Evolutionary conservation across 2,888 invertebrate species (phyloP), one percentile per base, ranked within the genome.

Genomic region (Endotricha flammealis): DNA sequence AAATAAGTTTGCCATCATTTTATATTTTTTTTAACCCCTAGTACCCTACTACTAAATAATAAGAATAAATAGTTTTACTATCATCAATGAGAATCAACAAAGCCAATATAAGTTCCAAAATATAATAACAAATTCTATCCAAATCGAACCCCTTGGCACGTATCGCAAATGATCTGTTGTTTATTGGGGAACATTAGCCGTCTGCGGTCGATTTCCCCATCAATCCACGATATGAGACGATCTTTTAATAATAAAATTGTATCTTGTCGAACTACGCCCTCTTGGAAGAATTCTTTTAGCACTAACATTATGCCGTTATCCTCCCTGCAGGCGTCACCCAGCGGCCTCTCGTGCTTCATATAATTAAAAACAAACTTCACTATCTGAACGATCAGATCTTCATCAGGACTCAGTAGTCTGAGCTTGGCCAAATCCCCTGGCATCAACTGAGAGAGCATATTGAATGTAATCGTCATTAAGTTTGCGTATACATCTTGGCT

Each of bases 361-460:
- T 79, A 86, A 34, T 81, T 73, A 25, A 82, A 83, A 1, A 86
- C 77, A 36, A 82, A 86, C 9, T 74, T 64, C 0, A 87, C 82
- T 1, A 83, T 60, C 57, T 82, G 80, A 0, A 72, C 67, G 6
- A 86, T 69, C 23, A 85, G 53, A 44, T 87, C 86, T 44, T 80
- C 71, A 8, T 86, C 82, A 0, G 82, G 80, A 31, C 71, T 81
- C 12, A 87, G 44, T 0, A 83, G 46, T 9, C 66, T 62, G 0
- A 87, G 44, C 22, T 60, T 64, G 0, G 79, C 74, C 4, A 85
- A 75, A 3, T 85, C 81, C 11, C 59, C 65, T 0, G 83, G 83
- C 0, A 85, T 9, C 1, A 86, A 37, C 34, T 66, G 63, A 0
- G 77, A 73, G 0, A 86, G 38, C 0, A 85, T 53, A 30, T 83